A percentile compares a stretch with the other conserved stretches of the same genome.
Conservation (phyloP, 2,113 vertebrate genomes). For the Laterallus jamaicensis region DNA sequence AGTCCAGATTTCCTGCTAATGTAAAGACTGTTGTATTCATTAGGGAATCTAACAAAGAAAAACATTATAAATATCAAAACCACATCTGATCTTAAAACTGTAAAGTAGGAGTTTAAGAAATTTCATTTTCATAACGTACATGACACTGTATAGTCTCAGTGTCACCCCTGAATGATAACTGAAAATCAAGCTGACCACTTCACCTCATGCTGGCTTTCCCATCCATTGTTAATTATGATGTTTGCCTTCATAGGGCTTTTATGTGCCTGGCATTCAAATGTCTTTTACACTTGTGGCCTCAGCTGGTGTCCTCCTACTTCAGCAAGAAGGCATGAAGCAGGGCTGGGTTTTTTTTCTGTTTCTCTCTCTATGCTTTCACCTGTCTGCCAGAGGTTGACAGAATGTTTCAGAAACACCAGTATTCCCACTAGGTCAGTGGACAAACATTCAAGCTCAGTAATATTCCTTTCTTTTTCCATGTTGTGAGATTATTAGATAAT, state of each 20-base stretch:
- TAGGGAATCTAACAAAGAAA: constrained; percentile 71
- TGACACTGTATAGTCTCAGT: constrained; percentile 58
- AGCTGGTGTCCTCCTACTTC: constrained; percentile 58
- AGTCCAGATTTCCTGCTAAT: constrained; percentile 77
- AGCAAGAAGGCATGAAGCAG: not conserved
- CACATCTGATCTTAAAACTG: not conserved
- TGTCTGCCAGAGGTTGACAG: constrained; percentile 16
- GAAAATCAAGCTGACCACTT: constrained; percentile 61
- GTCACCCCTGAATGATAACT: constrained; percentile 52
- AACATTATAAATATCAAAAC: constrained; percentile 53
- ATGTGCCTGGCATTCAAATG: constrained; percentile 61
- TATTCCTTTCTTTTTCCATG: not conserved
- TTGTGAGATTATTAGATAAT: not conserved
- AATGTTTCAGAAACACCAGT: constrained; percentile 2
- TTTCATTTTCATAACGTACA: constrained; percentile 61
- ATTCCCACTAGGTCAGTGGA: constrained; percentile 6
- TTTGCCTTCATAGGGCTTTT: constrained; percentile 68
- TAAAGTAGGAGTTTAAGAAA: constrained; percentile 47
- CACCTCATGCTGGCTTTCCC: constrained; percentile 67
- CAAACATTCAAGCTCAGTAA: not conserved
- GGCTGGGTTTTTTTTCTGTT: not conserved
- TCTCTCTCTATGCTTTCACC: constrained; percentile 4
- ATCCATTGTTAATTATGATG: constrained; percentile 74
- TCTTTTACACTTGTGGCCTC: constrained; percentile 75
- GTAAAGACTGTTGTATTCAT: constrained; percentile 80